phyloP scores from a whole-genome alignment of 2,797 vertebrate species.

The Tokudaia tokunoshimensis region DNA sequence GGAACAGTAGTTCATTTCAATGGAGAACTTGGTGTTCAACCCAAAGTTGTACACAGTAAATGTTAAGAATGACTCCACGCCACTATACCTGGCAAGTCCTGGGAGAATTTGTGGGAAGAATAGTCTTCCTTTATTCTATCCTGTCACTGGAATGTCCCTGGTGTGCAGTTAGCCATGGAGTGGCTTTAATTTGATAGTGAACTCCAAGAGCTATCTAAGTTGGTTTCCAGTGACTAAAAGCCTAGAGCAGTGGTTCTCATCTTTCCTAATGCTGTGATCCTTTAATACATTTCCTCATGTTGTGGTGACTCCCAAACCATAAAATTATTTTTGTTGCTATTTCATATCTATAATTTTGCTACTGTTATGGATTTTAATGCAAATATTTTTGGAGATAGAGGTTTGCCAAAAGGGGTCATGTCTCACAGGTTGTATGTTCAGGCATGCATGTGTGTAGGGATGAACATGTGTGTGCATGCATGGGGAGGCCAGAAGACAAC shows the following conservation, averaged over 20 bases:
- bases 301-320: neutral
- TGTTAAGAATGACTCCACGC: neutral
- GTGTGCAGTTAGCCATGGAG: neutral
- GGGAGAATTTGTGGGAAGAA: neutral
- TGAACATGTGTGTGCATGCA: neutral
- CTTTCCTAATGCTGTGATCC: neutral
- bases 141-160: neutral
- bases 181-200: neutral
- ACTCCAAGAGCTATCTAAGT: neutral
- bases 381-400: neutral
- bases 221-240: slow-evolving; percentile 22
- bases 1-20: neutral
- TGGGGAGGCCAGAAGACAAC: neutral
- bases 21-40: neutral
- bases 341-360: neutral
- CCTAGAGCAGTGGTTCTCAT: neutral
- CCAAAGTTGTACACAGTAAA: neutral
- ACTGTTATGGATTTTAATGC: neutral
- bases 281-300: neutral
- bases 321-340: neutral
- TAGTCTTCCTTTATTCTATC: neutral
- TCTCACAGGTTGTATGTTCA: neutral
- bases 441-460: neutral
- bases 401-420: neutral
- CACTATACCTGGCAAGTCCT: neutral